Base-by-base conservation (phyloP, 2,113 vertebrate species). In the Dryoscopus gambensis region DNA sequence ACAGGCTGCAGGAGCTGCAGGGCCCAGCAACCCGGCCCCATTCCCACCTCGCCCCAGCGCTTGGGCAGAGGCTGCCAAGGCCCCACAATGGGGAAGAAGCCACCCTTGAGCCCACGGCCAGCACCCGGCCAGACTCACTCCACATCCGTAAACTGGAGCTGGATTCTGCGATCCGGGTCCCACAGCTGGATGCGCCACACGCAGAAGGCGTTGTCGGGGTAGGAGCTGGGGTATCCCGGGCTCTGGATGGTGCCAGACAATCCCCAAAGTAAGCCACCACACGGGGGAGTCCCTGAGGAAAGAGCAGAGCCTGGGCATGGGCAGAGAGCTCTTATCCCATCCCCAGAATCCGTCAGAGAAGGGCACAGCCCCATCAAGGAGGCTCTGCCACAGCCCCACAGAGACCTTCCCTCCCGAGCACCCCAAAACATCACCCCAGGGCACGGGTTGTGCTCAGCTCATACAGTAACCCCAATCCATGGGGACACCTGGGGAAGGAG, bases 51-150 rank as follows among this genome's bases (percentile, higher is more conserved):
- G 18, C 12, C 20, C 20, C 17, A 6, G 55, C 0, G 1, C 42
- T 19, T 1, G 10, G 59, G 33, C 60, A 63, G 44, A 33, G 21
- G 18, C 5, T 6, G 31, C 56, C 63, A 6, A 20, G 31, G 27
- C 21, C 15, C 35, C 1, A 1, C 5, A 0, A 0, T 4, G 28
- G 53, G 27, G 11, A 49, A 0, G 0, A 3, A 62, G n/a, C 14
- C 3, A 0, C 3, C 35, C 46, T 21, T 3, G 8, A 35, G 28
- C 42, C 40, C 52, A 3, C 10, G 2, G 46, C 9, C 21, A 31
- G 13, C 4, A 5, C 30, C 47, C 2, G 1, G 1, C 39, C 0
- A 0, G 15, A 60, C 90, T 95, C 91, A 93, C 94, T 70, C 18
- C 7, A 87, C 94, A 1, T 87, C 67, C 1, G 2, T 6, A 2